Base-by-base conservation (phyloP, 2,113 vertebrate genomes). In the Cynocephalus volans region DNA sequence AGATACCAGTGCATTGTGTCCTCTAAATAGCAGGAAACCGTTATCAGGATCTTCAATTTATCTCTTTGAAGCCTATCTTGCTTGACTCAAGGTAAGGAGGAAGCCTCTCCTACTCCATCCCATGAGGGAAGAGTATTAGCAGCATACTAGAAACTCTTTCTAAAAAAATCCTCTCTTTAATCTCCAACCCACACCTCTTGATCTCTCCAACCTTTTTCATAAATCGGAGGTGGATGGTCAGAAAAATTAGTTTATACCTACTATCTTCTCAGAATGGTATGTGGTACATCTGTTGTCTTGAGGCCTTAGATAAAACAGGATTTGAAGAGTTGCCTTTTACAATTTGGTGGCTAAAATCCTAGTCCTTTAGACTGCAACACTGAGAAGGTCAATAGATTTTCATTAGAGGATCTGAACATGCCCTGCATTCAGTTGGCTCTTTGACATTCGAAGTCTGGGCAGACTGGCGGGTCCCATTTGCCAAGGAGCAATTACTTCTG, bases 401-500 rank as follows among this genome's bases (percentile, higher is more conserved):
- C 97, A 89, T 88, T 86, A 94, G 72, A 73, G 50, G 88, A 88
- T 73, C 50, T 45, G 60, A 93, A 85, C 67, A 73, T 93, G 81
- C 45, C 88, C 56, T 31, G 33, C 8, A 10, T 86, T 96, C 88
- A 85, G 70, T 89, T 97, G 96, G 96, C 91, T 90, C 88, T 90
- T 93, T 92, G 91, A 93, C 77, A 91, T 91, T 45, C 41, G 21
- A 96, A 93, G 86, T 94, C 97, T 95, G 96, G 96, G 91, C 96
- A 97, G 72, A 82, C 83, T 82, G 75, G 85, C 90, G 88, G 73
- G 36, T 69, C 96, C 87, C 77, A 73, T 97, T 89, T 97, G 96
- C 96, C 97, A 98, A 96, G 73, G 69, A 94, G 17, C 95, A 97
- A 96, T 96, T 95, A 96, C 82, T 93, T 95, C 86, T 92, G 50